A percentile compares a stretch with the other conserved stretches of the same genome.
These are phyloP conservation scores for Drosophila equinoxialis DNA, from an alignment of 1,140 invertebrate genomes.

Conservation along the genomic window DNA sequence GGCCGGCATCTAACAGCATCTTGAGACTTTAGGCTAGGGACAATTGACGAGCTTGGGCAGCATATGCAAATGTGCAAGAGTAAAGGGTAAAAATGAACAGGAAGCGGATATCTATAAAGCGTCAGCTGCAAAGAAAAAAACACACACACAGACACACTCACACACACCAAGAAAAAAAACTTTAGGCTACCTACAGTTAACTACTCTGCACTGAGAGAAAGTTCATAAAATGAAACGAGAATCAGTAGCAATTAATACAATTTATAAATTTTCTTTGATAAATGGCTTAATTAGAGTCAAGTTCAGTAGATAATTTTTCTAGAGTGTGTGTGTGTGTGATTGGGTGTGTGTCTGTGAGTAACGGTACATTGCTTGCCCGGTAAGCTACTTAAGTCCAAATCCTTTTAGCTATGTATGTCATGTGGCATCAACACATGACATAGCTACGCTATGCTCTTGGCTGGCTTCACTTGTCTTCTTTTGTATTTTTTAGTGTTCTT, in stretches of 20 bases:
- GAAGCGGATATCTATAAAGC: slow-evolving; percentile 40
- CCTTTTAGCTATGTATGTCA: slow-evolving; percentile 80
- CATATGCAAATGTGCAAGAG: slow-evolving; percentile 55
- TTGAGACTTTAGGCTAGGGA: slow-evolving; percentile 10
- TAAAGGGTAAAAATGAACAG: slow-evolving; percentile 7
- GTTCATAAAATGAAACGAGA: neutral
- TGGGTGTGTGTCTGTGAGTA: slow-evolving; percentile 34
- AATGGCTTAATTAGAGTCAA: neutral
- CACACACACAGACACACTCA: too few relatives aligned
- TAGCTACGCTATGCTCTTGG: slow-evolving; percentile 18
- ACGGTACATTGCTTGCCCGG: slow-evolving; percentile 37
- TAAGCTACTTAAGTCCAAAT: slow-evolving; percentile 78
- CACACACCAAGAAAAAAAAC: neutral
- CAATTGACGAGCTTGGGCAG: slow-evolving; percentile 12
- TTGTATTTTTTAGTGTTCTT: slow-evolving; percentile 15
- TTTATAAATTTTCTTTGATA: neutral
- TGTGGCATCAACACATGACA: slow-evolving; percentile 47
- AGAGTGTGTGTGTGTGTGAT: slow-evolving; percentile 4
- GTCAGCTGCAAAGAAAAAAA: slow-evolving; percentile 52
- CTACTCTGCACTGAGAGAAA: slow-evolving; percentile 26
- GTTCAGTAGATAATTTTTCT: slow-evolving; percentile 20
- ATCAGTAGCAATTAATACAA: too few relatives aligned
- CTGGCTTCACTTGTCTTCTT: slow-evolving; percentile 14
- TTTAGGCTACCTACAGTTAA: slow-evolving; percentile 35
- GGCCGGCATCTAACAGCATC: slow-evolving; percentile 7